These are phyloP conservation scores for Conus ventricosus DNA, from an alignment of 1,140 invertebrate genomes.

Conservation along the genomic window DNA sequence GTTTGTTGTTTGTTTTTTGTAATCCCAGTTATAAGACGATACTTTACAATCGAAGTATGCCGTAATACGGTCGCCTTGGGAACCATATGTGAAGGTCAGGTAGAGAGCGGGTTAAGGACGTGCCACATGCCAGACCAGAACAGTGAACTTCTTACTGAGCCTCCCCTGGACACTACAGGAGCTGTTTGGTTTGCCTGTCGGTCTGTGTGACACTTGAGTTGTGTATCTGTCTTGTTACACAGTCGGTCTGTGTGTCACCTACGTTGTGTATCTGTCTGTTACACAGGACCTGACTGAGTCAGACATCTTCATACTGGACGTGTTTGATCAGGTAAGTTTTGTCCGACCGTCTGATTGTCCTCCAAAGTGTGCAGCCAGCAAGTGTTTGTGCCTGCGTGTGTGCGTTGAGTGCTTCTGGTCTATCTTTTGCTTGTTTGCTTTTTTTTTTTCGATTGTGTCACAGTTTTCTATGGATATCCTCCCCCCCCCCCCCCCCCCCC, in stretches of 20 bases:
- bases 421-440: not conserved
- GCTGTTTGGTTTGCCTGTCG: not conserved
- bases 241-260: not conserved
- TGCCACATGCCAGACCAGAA: no score
- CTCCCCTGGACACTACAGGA: no score
- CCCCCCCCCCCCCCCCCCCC: no score
- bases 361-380: not conserved
- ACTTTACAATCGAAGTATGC: no score
- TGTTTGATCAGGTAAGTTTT: slow-evolving; percentile 11
- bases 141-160: no score
- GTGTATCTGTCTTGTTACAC: not conserved
- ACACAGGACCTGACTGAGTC: slow-evolving; percentile 5
- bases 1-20: no score
- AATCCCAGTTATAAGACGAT: no score
- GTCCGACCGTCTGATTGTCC: not conserved
- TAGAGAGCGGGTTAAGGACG: no score
- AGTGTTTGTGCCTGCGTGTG: not conserved
- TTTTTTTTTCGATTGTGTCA: not conserved
- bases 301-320: not conserved
- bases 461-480: no score
- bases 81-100: no score
- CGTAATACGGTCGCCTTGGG: no score
- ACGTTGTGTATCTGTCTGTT: not conserved
- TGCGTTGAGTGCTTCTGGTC: not conserved
- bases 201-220: not conserved